phyloP scores from a whole-genome alignment of 2,113 vertebrate genomes.

The Semnornis frantzii region DNA sequence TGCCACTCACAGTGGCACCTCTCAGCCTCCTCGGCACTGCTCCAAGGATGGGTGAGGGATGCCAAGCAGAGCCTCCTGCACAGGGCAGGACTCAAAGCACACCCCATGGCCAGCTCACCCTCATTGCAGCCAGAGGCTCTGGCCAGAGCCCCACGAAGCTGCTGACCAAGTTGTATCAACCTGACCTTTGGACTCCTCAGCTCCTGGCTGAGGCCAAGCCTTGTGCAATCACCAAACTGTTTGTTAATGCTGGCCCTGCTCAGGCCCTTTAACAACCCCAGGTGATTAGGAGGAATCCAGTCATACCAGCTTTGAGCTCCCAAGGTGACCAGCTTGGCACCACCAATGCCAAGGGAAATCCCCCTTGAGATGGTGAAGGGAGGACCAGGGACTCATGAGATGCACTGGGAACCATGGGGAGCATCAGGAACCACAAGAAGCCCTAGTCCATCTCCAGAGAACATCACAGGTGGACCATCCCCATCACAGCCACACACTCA shows the following conservation, averaged over 20 bases:
- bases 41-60: accelerated
- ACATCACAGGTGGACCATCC: not conserved
- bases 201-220: not conserved
- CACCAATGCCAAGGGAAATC: accelerated
- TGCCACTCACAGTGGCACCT: accelerated
- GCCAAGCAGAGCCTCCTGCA: accelerated
- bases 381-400: not conserved
- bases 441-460: not conserved
- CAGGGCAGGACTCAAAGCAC: not conserved
- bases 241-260: accelerated
- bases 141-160: not conserved
- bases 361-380: accelerated
- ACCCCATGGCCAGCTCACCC: accelerated
- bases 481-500: not conserved
- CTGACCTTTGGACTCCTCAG: not conserved
- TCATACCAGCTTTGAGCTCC: not conserved
- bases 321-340: accelerated
- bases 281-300: not conserved
- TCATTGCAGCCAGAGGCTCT: accelerated
- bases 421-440: not conserved
- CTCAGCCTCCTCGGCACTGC: accelerated
- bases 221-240: not conserved
- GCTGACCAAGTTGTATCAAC: not conserved
- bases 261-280: not conserved
- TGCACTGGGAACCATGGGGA: not conserved